Evolutionary conservation across 2,797 vertebrate species (phyloP).

Genomic region (Phaenicophaeus curvirostris): DNA sequence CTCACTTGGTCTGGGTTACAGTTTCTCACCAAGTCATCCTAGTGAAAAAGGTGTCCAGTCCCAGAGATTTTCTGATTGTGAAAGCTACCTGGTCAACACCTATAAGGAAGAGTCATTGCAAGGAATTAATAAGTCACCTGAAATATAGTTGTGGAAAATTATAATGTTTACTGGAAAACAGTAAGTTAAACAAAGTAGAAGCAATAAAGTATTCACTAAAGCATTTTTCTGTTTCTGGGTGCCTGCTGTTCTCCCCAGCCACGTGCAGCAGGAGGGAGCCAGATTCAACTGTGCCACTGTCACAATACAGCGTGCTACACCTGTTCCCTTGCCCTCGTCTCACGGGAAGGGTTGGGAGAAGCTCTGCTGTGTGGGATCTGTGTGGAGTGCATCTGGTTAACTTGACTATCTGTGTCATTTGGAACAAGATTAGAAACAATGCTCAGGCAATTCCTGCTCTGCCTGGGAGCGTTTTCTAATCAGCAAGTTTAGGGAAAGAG

Average conservation of each 20-base stretch:
- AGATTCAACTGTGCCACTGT: accelerated
- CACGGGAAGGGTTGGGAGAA: not conserved
- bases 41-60: not conserved
- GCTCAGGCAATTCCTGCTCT: not conserved
- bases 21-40: not conserved
- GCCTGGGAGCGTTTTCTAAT: constrained; percentile 2
- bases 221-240: not conserved
- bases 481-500: not conserved
- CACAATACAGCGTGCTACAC: not conserved
- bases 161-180: not conserved
- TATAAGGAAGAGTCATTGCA: not conserved
- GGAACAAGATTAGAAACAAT: not conserved
- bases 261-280: not conserved
- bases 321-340: not conserved
- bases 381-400: not conserved
- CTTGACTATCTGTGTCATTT: not conserved
- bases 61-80: not conserved
- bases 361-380: not conserved
- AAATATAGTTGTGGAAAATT: not conserved
- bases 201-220: not conserved
- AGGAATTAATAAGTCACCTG: not conserved
- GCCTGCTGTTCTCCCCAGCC: not conserved
- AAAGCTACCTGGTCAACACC: not conserved
- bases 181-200: not conserved
- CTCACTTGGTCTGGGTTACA: not conserved